Percentiles rank a stretch among this genome's conserved stretches.
Evolutionary conservation across 2,888 invertebrate genomes (phyloP).

Genomic region (Ephialtes manifestator): DNA sequence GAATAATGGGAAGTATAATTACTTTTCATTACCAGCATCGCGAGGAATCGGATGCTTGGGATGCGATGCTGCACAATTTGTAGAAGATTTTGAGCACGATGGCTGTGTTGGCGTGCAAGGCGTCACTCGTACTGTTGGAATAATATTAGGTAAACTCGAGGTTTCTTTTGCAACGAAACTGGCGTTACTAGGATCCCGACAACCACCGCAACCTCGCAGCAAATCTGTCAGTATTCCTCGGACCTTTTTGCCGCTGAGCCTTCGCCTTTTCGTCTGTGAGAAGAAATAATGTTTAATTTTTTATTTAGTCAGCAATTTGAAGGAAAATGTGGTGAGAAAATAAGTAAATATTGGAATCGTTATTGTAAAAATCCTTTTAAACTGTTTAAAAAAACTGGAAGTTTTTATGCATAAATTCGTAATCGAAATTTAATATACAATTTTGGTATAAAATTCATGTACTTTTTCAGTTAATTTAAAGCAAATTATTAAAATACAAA

Average conservation of each 20-base stretch:
- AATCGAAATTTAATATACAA: too few relatives aligned
- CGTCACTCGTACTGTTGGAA: constrained; percentile 67
- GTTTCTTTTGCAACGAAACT: constrained; percentile 48
- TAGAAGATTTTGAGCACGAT: constrained; percentile 44
- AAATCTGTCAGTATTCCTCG: constrained; percentile 81
- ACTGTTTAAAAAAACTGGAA: too few relatives aligned
- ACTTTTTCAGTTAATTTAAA: too few relatives aligned
- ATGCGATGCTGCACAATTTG: constrained; percentile 31
- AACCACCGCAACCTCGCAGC: constrained; percentile 82
- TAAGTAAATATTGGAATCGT: neutral
- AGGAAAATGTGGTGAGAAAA: neutral
- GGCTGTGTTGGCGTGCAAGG: constrained; percentile 54
- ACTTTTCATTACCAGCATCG: constrained; percentile 59
- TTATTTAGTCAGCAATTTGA: neutral
- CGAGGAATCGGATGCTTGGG: constrained; percentile 36
- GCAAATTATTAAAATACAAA: too few relatives aligned
- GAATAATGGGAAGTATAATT: constrained; percentile 6
- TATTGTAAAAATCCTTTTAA: neutral
- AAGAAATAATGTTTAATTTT: neutral
- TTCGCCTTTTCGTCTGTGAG: constrained; percentile 78
- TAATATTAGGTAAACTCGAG: constrained; percentile 41
- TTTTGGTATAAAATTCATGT: too few relatives aligned
- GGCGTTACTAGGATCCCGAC: constrained; percentile 73
- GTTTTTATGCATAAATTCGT: too few relatives aligned
- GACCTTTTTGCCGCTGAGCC: constrained; percentile 80